Percentiles rank a stretch among this genome's conserved stretches.
Evolutionary conservation across 2,888 invertebrate genomes (phyloP).

Genomic region (Diploptera punctata): DNA sequence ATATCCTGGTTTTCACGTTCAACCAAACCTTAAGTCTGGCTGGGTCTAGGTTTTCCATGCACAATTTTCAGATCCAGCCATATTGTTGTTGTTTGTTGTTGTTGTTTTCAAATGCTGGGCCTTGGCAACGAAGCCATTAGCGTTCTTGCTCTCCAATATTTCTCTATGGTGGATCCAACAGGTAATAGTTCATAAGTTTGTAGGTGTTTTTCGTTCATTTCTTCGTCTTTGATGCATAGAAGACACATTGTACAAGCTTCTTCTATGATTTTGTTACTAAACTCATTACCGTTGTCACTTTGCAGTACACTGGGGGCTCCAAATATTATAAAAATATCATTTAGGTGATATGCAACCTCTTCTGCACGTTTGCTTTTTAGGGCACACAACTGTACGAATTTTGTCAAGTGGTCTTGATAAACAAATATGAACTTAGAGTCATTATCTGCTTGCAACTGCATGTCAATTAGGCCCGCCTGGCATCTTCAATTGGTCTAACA

Average conservation of each 20-base stretch:
- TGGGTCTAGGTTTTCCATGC: not conserved
- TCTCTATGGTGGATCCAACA: no score
- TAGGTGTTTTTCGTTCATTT: no score
- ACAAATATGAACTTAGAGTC: not conserved
- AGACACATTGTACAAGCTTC: no score
- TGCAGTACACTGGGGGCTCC: not conserved
- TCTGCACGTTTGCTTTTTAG: not conserved
- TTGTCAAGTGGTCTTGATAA: no score
- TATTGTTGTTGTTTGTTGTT: not conserved
- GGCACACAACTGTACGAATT: no score
- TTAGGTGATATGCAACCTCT: not conserved
- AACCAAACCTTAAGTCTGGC: not conserved
- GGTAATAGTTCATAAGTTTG: no score
- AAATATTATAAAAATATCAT: conserved; percentile 6
- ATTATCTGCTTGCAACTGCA: not conserved
- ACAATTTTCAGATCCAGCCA: not conserved
- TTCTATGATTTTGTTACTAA: no score
- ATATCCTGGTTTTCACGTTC: conserved; percentile 5
- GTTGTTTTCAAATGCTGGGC: no score
- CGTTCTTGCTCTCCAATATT: no score
- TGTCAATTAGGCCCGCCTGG: not conserved
- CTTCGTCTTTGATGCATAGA: no score
- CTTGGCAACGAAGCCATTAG: no score
- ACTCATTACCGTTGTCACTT: not conserved
- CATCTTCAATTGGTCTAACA: not conserved